These are phyloP conservation scores for Tychaedon coryphoeus DNA, from an alignment of 2,113 vertebrate species.

Conservation along the genomic window DNA sequence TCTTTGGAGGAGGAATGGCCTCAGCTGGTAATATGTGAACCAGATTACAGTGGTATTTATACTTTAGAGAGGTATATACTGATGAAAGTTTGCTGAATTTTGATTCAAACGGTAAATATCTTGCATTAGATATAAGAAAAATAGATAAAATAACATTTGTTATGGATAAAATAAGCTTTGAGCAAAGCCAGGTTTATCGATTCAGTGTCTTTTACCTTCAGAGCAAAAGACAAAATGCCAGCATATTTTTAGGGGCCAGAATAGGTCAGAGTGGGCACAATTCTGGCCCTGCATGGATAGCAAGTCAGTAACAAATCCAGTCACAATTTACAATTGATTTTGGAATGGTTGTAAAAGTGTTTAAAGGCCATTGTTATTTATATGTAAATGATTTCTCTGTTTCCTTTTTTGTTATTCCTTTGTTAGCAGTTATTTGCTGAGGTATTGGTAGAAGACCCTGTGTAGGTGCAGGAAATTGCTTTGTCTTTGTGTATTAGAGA, in stretches of 20 bases:
- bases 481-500: background rate
- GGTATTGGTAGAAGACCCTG: conserved; percentile 49
- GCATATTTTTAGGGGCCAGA: background rate
- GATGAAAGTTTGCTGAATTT: background rate
- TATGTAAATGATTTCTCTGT: background rate
- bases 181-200: background rate
- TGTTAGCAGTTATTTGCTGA: conserved; percentile 74
- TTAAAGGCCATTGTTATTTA: background rate
- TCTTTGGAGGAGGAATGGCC: background rate
- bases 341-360: background rate
- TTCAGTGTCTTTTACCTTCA: background rate
- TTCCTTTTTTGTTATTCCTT: background rate
- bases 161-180: background rate
- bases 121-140: background rate
- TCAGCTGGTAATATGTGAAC: background rate
- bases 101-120: background rate
- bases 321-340: background rate
- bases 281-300: background rate
- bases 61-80: background rate
- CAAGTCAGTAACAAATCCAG: background rate
- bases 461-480: conserved; percentile 40
- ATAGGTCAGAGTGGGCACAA: background rate
- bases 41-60: background rate
- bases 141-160: background rate
- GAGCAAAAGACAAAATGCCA: background rate